Base-by-base conservation (phyloP, 2,888 invertebrate species). In the Drosophila histrio region DNA sequence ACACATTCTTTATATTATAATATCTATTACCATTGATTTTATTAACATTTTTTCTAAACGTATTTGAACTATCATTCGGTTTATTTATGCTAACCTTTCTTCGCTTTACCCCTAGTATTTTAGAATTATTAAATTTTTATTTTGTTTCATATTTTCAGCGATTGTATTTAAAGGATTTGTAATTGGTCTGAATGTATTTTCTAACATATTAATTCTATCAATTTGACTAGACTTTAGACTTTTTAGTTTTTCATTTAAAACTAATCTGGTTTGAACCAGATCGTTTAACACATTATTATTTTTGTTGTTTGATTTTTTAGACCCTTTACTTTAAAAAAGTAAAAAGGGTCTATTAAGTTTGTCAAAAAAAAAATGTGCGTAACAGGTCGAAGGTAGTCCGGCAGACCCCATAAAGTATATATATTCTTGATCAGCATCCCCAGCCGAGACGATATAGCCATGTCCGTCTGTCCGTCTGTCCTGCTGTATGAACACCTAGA, bases 241-340 rank as follows among this genome's bases (percentile, higher is more conserved):
- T n/a, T 36, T 49, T 49, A 49, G 34, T 36, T 49, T 49, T 22
- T 49, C 11, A 13, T 49, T 49, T 9, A 49, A 36, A 5, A 49
- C 22, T 49, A 9, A n/a, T 49, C 34, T 34, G 22, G 47, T 21
- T 47, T 47, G 19, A 47, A 34, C 9, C 19, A 47, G 8, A 47
- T 47, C 21, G 21, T 47, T 47, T 7, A 47, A 34, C 3, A 47
- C 19, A 47, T 32, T 34, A 47, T 32, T 34, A n/a, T 21, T n/a
- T 32, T 32, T 21, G 22, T 47, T 32, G 9, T 47, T 19, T 22
- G 34, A 34, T n/a, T 34, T 47, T 13, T 5, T 32, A n/a, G n/a
- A n/a, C n/a, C n/a, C n/a, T n/a, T n/a, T n/a, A n/a, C n/a, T n/a
- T n/a, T n/a, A n/a, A n/a, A n/a, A n/a, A n/a, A n/a, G n/a, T n/a